These are phyloP conservation scores for Drosophila formosana DNA, from an alignment of 2,888 invertebrate species.

Conservation along the genomic window DNA sequence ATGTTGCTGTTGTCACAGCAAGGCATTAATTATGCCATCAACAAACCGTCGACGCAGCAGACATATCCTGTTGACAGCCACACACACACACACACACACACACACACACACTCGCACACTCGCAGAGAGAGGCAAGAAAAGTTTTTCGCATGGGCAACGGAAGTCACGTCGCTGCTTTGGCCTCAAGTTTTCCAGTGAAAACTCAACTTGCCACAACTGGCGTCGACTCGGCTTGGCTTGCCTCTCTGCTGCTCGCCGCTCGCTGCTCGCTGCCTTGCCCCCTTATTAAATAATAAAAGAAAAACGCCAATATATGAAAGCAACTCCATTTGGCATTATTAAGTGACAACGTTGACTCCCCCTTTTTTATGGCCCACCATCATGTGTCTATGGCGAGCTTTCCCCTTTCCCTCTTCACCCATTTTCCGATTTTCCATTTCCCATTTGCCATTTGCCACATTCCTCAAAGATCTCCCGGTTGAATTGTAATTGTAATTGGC, in stretches of 20 bases:
- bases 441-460: not conserved
- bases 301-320: constrained; percentile 21
- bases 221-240: not conserved
- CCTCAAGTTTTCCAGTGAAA: constrained; percentile 62
- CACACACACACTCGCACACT: constrained; percentile 14
- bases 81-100: constrained; percentile 24
- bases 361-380: not conserved
- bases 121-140: constrained; percentile 25
- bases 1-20: constrained; percentile 62
- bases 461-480: not conserved
- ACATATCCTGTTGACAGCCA: constrained; percentile 73
- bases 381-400: not conserved
- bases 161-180: constrained; percentile 65
- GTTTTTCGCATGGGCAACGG: constrained; percentile 70
- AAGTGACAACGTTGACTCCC: constrained; percentile 6
- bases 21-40: constrained; percentile 77
- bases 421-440: not conserved
- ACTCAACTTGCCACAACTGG: constrained; percentile 23
- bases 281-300: constrained; percentile 60
- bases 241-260: too few species aligned
- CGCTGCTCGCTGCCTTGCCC: constrained; percentile 12
- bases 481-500: too few species aligned
- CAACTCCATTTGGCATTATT: constrained; percentile 18
- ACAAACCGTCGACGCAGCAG: constrained; percentile 58
- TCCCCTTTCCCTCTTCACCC: too few species aligned